Evolutionary conservation across 1,140 invertebrate genomes (phyloP), one percentile per base, ranked within the genome.

Genomic region (Papilio helenus): DNA sequence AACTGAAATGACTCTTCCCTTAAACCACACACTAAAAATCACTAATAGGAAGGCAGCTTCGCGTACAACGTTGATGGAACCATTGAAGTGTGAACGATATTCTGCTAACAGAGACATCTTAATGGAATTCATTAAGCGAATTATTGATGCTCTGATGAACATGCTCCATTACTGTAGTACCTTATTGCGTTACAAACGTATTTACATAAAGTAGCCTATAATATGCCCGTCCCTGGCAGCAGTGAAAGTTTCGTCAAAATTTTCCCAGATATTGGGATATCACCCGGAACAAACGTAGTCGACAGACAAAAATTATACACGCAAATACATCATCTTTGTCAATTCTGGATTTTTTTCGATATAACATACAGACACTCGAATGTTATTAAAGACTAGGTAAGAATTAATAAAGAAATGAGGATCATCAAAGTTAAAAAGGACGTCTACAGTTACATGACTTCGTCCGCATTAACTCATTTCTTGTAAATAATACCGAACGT

Each of bases 101-200:
- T 76, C 51, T 58, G 49, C 74, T 76, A 39, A 39, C 34, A 39
- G 16, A 58, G 74, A 76, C 51, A 58, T 76, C 49, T 55, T 76
- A 76, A 76, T 76, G 55, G 26, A 76, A 55, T 58, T 39, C 74
- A 76, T 76, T 61, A 76, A 39, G 18, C 51, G 29, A n/a, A 76
- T 76, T 76, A 61, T 58, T 39, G 29, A 58, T 5, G 51, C 51
- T 58, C n/a, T 26, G 74, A 58, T 76, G 49, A 58, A 18, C 16
- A 58, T 58, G 51, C 49, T 58, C 49, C 10, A 49, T 34, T 39
- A 76, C 49, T n/a, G 46, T 49, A 49, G 46, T 16, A 49, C 18
- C 46, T 5, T 5, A 5, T 18, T 49, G 46, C 46, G n/a, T n/a
- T n/a, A n/a, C n/a, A n/a, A n/a, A n/a, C n/a, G n/a, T n/a, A n/a